Base-by-base conservation (phyloP, 1,140 invertebrate species). In the Daktulosphaira vitifoliae region DNA sequence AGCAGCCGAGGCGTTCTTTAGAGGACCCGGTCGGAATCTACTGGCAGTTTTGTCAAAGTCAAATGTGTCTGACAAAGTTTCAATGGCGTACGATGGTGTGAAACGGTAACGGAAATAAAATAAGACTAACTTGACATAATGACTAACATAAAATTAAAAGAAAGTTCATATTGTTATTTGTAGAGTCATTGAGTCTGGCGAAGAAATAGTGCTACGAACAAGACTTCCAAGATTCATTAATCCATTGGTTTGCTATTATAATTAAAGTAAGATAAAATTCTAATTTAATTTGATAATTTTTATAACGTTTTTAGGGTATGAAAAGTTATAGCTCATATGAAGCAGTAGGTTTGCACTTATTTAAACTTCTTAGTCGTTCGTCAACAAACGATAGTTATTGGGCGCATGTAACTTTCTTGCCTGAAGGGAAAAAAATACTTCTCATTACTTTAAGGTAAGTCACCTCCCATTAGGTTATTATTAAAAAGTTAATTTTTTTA, bases 141-240 rank as follows among this genome's bases (percentile, higher is more conserved):
- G n/a, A n/a, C n/a, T n/a, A n/a, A n/a, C n/a, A n/a, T n/a, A n/a
- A n/a, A n/a, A n/a, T n/a, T n/a, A n/a, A n/a, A n/a, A n/a, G n/a
- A n/a, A n/a, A n/a, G 15, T 48, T 51, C 22, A 18, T 51, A 16
- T 18, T 46, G 26, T 71, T 66, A 59, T 76, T 75, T 49, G 67
- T 33, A 84, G 82, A 71, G 82, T 85, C 67, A 79, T 81, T 68
- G 83, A 86, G 73, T 78, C 84, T 71, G 85, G 84, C 50, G 81
- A 84, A 72, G 82, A 83, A 66, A 81, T 86, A 44, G 74, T 82
- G 42, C 78, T 83, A 13, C 79, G 85, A 68, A 78, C 82, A 65
- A 78, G 87, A 42, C 75, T 89, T 49, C 86, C 87, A 0, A 76
- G 88, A 69, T 85, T 85, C 70, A 81, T 84, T 48, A 83, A 85